Percentiles rank a stretch among this genome's conserved stretches.
Evolutionary conservation across 2,888 invertebrate species (phyloP).

Genomic region (Netelia inedita): DNA sequence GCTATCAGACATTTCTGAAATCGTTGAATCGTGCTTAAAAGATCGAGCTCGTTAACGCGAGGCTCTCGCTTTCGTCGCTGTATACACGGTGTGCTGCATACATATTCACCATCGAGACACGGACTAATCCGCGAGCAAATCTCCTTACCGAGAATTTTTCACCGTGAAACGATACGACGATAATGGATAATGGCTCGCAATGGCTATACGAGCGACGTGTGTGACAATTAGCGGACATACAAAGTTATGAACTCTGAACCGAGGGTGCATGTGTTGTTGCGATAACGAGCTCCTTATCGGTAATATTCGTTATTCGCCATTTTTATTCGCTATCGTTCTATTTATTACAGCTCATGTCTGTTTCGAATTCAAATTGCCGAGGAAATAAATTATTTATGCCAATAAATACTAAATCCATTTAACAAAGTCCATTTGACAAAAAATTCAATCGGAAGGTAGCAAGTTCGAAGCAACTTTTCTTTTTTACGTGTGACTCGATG

Average conservation of each 20-base stretch:
- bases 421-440: too few species aligned
- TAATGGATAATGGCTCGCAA: slow-evolving; percentile 19
- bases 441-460: too few species aligned
- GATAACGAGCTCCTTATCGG: slow-evolving; percentile 10
- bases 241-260: slow-evolving; percentile 58
- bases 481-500: too few species aligned
- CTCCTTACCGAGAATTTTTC: slow-evolving; percentile 55
- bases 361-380: neutral
- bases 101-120: slow-evolving; percentile 49
- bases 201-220: slow-evolving; percentile 11
- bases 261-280: neutral
- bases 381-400: neutral
- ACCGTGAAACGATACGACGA: slow-evolving; percentile 36
- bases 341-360: neutral
- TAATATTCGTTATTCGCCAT: neutral
- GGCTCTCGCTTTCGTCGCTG: neutral
- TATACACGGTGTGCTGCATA: neutral
- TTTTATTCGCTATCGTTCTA: neutral
- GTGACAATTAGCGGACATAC: slow-evolving; percentile 62
- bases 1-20: slow-evolving; percentile 68
- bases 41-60: slow-evolving; percentile 59
- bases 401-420: too few species aligned
- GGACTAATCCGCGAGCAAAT: slow-evolving; percentile 61
- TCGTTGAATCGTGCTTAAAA: slow-evolving; percentile 44
- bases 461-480: too few species aligned